Conservation (phyloP, 2,113 vertebrate species). For the Hemibagrus wyckioides region DNA sequence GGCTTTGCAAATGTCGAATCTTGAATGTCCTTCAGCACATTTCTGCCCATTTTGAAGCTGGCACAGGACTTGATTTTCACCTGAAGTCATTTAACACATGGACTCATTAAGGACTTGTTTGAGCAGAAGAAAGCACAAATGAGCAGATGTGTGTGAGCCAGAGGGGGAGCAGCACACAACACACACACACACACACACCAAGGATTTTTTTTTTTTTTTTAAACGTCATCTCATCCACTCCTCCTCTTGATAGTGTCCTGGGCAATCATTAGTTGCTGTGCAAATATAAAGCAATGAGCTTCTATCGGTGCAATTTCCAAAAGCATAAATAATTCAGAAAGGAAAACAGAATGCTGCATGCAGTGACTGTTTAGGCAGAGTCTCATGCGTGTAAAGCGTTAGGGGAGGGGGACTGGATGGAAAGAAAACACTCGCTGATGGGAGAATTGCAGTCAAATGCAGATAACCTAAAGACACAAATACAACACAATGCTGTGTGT, state of each 20-base stretch:
- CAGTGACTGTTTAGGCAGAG: conserved; percentile 26
- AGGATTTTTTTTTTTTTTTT: neutral
- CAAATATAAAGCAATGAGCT: conserved; percentile 59
- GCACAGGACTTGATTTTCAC: conserved; percentile 7
- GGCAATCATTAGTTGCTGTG: conserved; percentile 54
- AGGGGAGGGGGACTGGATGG: neutral
- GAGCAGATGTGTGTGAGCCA: conserved; percentile 38
- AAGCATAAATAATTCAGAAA: conserved; percentile 73
- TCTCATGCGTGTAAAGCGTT: neutral
- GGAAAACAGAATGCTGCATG: conserved; percentile 61
- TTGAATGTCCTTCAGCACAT: conserved; percentile 17
- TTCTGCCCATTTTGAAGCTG: neutral
- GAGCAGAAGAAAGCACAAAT: conserved; percentile 30
- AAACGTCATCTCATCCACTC: neutral
- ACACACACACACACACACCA: neutral
- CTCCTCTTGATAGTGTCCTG: conserved; percentile 30
- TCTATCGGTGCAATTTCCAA: conserved; percentile 66
- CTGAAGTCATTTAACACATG: conserved; percentile 26
- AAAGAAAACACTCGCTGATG: conserved; percentile 31
- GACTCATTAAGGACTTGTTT: conserved; percentile 35
- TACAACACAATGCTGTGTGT: neutral
- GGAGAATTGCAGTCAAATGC: conserved; percentile 11
- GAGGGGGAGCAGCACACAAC: neutral
- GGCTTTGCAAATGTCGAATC: neutral
- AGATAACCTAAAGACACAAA: neutral